phyloP scores from a whole-genome alignment of 1,140 invertebrate species.

The Vanessa tameamea region DNA sequence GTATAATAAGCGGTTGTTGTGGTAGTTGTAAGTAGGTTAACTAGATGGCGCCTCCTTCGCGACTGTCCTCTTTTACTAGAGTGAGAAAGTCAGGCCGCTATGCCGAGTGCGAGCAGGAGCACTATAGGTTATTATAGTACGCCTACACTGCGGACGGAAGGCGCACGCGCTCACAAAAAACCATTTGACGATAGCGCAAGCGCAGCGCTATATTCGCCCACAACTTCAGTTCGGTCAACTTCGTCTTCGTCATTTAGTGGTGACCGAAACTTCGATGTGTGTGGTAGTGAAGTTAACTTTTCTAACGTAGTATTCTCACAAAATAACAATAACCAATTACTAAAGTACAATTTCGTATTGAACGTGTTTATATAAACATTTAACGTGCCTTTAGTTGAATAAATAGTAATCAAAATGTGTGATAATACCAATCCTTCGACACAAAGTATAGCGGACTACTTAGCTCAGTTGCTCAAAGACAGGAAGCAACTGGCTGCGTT shows the following conservation, averaged over 20 bases:
- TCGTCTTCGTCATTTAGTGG: slow-evolving; percentile 79
- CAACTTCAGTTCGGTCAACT: slow-evolving; percentile 80
- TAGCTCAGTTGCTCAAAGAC: slow-evolving; percentile 99
- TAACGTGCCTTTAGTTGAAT: slow-evolving; percentile 75
- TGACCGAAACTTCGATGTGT: slow-evolving; percentile 79
- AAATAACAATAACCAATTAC: slow-evolving; percentile 77
- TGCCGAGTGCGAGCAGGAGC: slow-evolving; percentile 52
- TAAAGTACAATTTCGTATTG: slow-evolving; percentile 73
- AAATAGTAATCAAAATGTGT: slow-evolving; percentile 84
- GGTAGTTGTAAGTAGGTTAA: slow-evolving; percentile 59
- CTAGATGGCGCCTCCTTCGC: slow-evolving; percentile 69
- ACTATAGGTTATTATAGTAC: slow-evolving; percentile 70
- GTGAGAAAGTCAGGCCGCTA: slow-evolving; percentile 35
- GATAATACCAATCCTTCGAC: slow-evolving; percentile 89
- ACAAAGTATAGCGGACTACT: slow-evolving; percentile 99
- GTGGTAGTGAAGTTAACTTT: slow-evolving; percentile 80
- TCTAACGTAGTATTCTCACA: slow-evolving; percentile 79
- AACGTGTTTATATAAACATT: slow-evolving; percentile 70
- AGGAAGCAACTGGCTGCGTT: slow-evolving; percentile 99
- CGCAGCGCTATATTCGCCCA: slow-evolving; percentile 78
- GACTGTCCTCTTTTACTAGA: slow-evolving; percentile 45
- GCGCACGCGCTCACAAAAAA: slow-evolving; percentile 78
- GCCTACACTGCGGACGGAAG: slow-evolving; percentile 72
- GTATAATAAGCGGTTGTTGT: slow-evolving; percentile 50
- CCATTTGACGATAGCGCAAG: slow-evolving; percentile 73